Evolutionary conservation across 2,888 invertebrate species (phyloP).

Genomic region (Plebejus melissa): DNA sequence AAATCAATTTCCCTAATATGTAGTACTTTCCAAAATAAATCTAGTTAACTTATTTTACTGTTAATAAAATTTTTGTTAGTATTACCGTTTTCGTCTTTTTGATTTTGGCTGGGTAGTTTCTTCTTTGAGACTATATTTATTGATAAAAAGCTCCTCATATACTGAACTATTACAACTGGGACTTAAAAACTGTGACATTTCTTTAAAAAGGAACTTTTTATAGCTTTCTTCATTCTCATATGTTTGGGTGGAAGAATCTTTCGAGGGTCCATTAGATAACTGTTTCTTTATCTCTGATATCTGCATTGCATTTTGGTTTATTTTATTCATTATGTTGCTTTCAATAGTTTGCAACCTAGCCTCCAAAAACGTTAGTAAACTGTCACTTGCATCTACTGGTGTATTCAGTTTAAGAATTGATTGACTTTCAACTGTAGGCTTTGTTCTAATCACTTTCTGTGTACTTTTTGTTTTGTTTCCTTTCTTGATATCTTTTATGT

Average conservation of each 20-base stretch:
- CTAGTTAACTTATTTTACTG: not conserved
- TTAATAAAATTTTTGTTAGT: not conserved
- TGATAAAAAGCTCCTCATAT: constrained; percentile 67
- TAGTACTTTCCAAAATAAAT: too few species aligned
- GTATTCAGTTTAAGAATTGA: not conserved
- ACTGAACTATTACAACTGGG: constrained; percentile 54
- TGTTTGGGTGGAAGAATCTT: constrained; percentile 48
- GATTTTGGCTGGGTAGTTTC: constrained; percentile 25
- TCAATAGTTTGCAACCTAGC: constrained; percentile 61
- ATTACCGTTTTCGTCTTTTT: constrained; percentile 40
- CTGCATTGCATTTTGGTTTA: constrained; percentile 59
- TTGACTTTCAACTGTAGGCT: constrained; percentile 11
- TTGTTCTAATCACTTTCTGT: not conserved
- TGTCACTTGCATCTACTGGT: not conserved
- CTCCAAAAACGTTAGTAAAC: constrained; percentile 44
- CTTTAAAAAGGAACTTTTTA: constrained; percentile 58
- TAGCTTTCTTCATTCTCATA: constrained; percentile 45
- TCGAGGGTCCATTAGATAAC: constrained; percentile 33
- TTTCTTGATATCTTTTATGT: not conserved
- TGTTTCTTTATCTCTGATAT: constrained; percentile 54
- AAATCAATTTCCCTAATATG: too few species aligned
- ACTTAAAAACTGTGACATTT: constrained; percentile 64
- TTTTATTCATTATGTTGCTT: constrained; percentile 54
- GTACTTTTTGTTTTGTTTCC: constrained; percentile 3
- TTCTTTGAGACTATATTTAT: constrained; percentile 44